Conservation (phyloP, 2,888 invertebrate genomes). For the Drosophila stalkeri region DNA sequence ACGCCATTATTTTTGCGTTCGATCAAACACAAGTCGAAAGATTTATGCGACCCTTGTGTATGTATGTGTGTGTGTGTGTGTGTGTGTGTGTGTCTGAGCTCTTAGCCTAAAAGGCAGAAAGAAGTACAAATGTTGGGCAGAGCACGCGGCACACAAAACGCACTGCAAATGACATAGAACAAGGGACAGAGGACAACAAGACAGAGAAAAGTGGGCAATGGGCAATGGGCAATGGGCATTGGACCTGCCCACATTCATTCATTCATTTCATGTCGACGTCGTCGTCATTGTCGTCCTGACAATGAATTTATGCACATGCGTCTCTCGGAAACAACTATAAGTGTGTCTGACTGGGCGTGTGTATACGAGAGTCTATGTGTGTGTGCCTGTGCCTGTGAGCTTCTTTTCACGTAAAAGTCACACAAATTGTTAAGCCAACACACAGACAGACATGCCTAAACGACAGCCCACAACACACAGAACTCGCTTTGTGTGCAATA, state of each 20-base stretch:
- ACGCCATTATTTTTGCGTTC: slow-evolving; percentile 77
- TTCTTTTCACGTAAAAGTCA: slow-evolving; percentile 44
- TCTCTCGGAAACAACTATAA: slow-evolving; percentile 2
- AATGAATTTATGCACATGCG: slow-evolving; percentile 73
- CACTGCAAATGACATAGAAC: slow-evolving; percentile 17
- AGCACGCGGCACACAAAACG: slow-evolving; percentile 24
- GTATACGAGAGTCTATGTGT: slow-evolving; percentile 3
- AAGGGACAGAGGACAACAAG: neutral
- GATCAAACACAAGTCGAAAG: slow-evolving; percentile 79
- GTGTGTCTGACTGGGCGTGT: slow-evolving; percentile 7
- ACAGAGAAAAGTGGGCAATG: slow-evolving; percentile 3
- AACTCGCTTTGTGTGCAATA: slow-evolving; percentile 59
- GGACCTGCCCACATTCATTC: slow-evolving; percentile 60
- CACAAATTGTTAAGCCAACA: slow-evolving; percentile 33
- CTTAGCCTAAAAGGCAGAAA: slow-evolving; percentile 65
- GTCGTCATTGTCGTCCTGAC: slow-evolving; percentile 58
- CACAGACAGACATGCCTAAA: slow-evolving; percentile 47
- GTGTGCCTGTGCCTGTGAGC: slow-evolving; percentile 16
- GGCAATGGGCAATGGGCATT: neutral
- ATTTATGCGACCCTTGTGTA: slow-evolving; percentile 57
- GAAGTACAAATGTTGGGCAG: slow-evolving; percentile 63
- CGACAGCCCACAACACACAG: slow-evolving; percentile 15
- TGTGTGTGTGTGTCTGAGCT: slow-evolving; percentile 40
- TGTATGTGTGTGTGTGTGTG: slow-evolving; percentile 4
- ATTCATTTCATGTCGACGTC: slow-evolving; percentile 73